Conservation (phyloP, 2,113 vertebrate genomes). For the Melanerpes aurifrons region DNA sequence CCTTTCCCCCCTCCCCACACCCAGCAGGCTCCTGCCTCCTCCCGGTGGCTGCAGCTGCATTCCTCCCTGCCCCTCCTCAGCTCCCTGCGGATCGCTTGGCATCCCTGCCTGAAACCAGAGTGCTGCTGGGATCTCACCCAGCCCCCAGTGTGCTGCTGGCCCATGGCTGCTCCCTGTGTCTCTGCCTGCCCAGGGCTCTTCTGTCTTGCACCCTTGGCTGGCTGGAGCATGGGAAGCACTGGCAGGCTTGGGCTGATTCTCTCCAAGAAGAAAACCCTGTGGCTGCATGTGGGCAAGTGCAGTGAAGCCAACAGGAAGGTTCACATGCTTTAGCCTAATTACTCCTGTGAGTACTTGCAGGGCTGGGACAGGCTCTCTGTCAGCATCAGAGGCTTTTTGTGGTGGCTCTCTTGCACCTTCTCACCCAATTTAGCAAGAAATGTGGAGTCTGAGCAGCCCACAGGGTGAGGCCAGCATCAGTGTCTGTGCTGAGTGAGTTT, state of each 20-base stretch:
- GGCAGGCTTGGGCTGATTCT: neutral
- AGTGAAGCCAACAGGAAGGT: neutral
- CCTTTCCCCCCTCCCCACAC: neutral
- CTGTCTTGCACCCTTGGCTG: neutral
- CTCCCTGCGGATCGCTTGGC: neutral
- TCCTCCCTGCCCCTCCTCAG: neutral
- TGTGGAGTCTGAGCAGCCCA: neutral
- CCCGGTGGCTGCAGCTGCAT: neutral
- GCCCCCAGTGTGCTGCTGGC: neutral
- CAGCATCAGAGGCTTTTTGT: neutral
- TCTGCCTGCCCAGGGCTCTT: neutral
- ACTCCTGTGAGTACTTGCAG: neutral
- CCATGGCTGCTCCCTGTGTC: neutral
- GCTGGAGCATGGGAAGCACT: neutral
- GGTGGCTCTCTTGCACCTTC: neutral
- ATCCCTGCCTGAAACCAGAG: constrained; percentile 7
- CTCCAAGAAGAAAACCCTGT: neutral
- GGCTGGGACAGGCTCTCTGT: neutral
- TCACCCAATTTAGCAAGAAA: constrained; percentile 1
- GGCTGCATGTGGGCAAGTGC: neutral
- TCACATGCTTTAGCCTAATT: neutral
- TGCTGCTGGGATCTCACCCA: neutral
- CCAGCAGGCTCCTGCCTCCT: neutral
- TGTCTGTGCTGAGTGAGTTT: neutral
- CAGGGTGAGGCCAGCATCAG: neutral